Evolutionary conservation across 1,140 invertebrate species (phyloP).

Genomic region (Geopemphigus sp.): DNA sequence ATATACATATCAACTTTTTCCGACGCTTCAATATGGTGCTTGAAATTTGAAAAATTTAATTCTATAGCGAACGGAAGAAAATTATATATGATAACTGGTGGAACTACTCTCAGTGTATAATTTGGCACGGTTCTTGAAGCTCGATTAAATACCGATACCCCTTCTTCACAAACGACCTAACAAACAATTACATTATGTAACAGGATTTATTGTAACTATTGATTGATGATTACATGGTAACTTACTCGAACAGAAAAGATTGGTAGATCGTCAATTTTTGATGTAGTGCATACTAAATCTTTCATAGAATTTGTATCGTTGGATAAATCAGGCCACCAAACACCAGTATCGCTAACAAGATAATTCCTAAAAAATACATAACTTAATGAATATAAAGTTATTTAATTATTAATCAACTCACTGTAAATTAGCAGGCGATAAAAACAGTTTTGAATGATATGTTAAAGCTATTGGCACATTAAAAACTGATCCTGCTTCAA

Average conservation of each 20-base stretch:
- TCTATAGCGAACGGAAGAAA: constrained; percentile 70
- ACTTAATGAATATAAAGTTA: constrained; percentile 11
- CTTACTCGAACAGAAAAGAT: constrained; percentile 65
- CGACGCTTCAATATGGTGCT: constrained; percentile 68
- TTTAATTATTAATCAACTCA: constrained; percentile 56
- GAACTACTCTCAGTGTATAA: constrained; percentile 68
- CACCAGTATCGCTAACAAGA: constrained; percentile 65
- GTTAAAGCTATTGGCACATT: constrained; percentile 75
- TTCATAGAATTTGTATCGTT: constrained; percentile 62
- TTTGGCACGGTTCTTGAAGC: constrained; percentile 64
- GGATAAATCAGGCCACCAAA: constrained; percentile 79
- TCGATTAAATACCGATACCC: constrained; percentile 53
- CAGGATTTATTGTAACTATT: not conserved
- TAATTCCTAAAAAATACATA: constrained; percentile 51
- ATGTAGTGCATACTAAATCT: constrained; percentile 61
- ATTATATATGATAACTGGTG: constrained; percentile 74
- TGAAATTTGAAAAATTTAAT: constrained; percentile 60
- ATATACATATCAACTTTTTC: constrained; percentile 67
- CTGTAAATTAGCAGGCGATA: constrained; percentile 73
- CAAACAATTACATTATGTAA: constrained; percentile 32
- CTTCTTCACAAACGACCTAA: constrained; percentile 56
- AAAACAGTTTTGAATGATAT: constrained; percentile 74
- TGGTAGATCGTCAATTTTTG: constrained; percentile 59
- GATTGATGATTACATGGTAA: not conserved
- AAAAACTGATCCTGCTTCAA: constrained; percentile 72